Base-by-base conservation (phyloP, 2,113 vertebrate genomes). In the Glareola pratincola region DNA sequence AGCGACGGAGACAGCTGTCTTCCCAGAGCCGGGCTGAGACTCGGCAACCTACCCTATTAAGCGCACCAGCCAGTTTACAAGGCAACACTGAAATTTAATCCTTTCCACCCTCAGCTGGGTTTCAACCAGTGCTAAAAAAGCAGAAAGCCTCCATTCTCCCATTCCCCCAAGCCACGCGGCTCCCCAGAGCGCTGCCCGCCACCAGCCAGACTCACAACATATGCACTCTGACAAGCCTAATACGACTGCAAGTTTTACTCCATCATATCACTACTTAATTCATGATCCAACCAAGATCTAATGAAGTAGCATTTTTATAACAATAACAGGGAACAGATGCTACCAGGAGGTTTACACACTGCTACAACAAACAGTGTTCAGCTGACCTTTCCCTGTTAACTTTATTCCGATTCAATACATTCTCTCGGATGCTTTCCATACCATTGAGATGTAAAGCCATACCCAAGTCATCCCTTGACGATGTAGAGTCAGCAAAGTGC, bases 281-380 rank as follows among this genome's bases (percentile, higher is more conserved):
- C 88, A 39, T 26, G 62, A 69, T 69, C 71, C 92, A 74, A 24
- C 84, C 92, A 26, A 45, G 64, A 56, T 3, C 64, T 34, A 54
- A 66, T 3, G 54, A 37, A 92, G 20, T 12, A 34, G 27, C 43
- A 9, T 90, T 81, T 92, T 92, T 88, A 37, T 24, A 94, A 85
- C 69, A 78, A 10, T 51, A 95, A 83, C 60, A 94, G 48, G 68
- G 85, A 97, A 53, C 92, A 96, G 96, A 95, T 85, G 94, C 67
- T 63, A 27, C 63, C 1, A 18, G 41, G 36, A 92, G 78, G 93
- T 96, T 96, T 94, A 66, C 27, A 64, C 51, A 34, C 21, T 37
- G 77, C 73, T 79, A 60, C 64, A 71, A 87, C 51, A 86, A 88
- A 60, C 64, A 64, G 51, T 4, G 47, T 12, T 74, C 89, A 20